Evolutionary conservation across 2,113 vertebrate genomes (phyloP).

Genomic region (Tautogolabrus adspersus): DNA sequence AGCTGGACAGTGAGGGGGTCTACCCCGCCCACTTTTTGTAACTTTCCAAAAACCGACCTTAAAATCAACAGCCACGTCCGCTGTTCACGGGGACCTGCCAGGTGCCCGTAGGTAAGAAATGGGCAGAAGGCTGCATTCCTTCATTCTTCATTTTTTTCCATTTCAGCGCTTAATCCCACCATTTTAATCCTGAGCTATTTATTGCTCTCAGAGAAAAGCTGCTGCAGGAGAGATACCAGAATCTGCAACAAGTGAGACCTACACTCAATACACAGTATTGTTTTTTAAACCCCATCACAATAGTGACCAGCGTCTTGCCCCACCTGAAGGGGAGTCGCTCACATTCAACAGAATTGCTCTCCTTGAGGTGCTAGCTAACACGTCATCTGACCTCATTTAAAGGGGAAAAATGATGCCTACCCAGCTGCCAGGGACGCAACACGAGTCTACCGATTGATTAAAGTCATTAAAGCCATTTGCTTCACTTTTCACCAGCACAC

Average conservation of each 20-base stretch:
- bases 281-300: background rate
- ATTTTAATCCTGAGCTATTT: background rate
- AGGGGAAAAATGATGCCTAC: background rate
- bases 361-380: background rate
- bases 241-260: too few relatives aligned
- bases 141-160: background rate
- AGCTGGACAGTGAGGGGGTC: slow-evolving; percentile 45
- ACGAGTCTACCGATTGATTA: background rate
- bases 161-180: slow-evolving; percentile 23
- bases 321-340: background rate
- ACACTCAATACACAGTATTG: background rate
- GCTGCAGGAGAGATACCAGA: too few relatives aligned
- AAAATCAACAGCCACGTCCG: slow-evolving; percentile 52
- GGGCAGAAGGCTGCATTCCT: slow-evolving; percentile 31
- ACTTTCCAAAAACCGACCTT: slow-evolving; percentile 58
- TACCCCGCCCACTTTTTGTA: slow-evolving; percentile 47
- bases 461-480: background rate
- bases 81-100: slow-evolving; percentile 51
- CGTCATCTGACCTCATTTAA: background rate
- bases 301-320: slow-evolving; percentile 1
- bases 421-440: background rate
- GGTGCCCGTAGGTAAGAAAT: slow-evolving; percentile 54
- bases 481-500: background rate
- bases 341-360: background rate
- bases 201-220: background rate